Evolutionary conservation across 1,140 invertebrate genomes (phyloP).

Genomic region (Eumeta japonica): DNA sequence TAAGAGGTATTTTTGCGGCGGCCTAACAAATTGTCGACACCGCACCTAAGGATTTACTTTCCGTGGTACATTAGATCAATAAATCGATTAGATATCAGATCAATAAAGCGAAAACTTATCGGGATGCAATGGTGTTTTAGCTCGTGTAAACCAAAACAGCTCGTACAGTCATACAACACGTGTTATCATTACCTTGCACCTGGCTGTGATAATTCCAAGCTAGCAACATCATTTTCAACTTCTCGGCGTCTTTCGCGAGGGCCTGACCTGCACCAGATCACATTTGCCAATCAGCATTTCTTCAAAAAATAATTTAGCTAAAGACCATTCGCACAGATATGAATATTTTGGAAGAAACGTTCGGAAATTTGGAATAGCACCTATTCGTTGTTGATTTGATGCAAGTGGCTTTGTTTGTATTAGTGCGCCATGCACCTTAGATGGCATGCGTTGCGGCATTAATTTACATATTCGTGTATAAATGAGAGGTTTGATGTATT

Average conservation of each 20-base stretch:
- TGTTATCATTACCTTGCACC: constrained; percentile 25
- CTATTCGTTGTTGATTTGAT: constrained; percentile 42
- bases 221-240: constrained; percentile 80
- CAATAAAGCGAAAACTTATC: too few species aligned
- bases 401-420: constrained; percentile 48
- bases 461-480: too few species aligned
- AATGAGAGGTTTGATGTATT: too few species aligned
- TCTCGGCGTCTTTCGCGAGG: constrained; percentile 78
- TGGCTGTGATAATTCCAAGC: constrained; percentile 81
- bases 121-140: too few species aligned
- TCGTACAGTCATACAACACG: neutral
- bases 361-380: constrained; percentile 25
- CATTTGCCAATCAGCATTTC: constrained; percentile 36
- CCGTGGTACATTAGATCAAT: too few species aligned
- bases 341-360: constrained; percentile 25
- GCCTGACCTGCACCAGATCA: constrained; percentile 56
- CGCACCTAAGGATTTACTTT: too few species aligned
- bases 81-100: too few species aligned
- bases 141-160: too few species aligned
- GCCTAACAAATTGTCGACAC: too few species aligned
- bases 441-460: too few species aligned
- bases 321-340: neutral
- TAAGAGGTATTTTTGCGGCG: too few species aligned
- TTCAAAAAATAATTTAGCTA: neutral
- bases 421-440: too few species aligned